phyloP scores from a whole-genome alignment of 1,140 invertebrate species.

The Chrysopa pallens region DNA sequence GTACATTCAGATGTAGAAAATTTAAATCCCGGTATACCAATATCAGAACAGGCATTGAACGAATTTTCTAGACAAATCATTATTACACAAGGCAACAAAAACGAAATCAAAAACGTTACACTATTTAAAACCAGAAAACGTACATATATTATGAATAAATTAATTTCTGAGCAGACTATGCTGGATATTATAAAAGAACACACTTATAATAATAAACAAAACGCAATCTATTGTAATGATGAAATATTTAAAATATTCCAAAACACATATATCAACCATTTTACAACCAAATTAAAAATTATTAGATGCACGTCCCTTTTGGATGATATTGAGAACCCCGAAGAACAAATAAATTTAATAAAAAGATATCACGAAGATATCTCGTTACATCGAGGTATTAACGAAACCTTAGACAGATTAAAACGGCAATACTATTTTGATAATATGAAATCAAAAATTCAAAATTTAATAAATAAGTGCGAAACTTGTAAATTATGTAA shows the following conservation, averaged over 20 bases:
- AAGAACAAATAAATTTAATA: background rate
- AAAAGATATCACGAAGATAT: background rate
- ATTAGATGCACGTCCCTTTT: background rate
- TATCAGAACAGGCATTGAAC: background rate
- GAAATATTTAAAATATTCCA: background rate
- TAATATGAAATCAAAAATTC: too few relatives aligned
- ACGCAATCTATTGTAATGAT: background rate
- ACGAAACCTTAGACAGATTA: background rate
- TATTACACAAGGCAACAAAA: background rate
- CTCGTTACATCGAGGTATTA: background rate
- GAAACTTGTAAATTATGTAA: too few relatives aligned
- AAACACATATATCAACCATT: background rate
- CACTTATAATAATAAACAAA: background rate
- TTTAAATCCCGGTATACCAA: background rate
- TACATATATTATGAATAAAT: background rate
- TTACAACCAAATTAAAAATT: background rate
- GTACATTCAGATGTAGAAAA: constrained; percentile 3
- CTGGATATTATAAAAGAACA: background rate
- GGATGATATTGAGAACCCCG: background rate
- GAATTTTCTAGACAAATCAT: background rate
- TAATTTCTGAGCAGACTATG: background rate
- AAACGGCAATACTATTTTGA: too few relatives aligned
- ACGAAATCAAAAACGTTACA: too few relatives aligned
- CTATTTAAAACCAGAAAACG: background rate
- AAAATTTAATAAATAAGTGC: too few relatives aligned